Percentiles rank a stretch among this genome's conserved stretches.
These are phyloP conservation scores for Hycleus cichorii DNA, from an alignment of 1,140 invertebrate species.

Conservation along the genomic window DNA sequence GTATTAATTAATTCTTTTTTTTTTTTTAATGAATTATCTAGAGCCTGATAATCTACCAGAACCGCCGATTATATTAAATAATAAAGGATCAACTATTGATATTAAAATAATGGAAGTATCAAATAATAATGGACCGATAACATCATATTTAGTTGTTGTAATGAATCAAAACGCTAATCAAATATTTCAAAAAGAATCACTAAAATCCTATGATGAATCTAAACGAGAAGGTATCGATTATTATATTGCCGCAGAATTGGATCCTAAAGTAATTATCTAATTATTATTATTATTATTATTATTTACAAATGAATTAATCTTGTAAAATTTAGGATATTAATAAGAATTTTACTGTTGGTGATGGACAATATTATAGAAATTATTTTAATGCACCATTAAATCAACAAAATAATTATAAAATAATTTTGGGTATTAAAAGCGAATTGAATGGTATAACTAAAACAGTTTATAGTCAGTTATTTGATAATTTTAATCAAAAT, in stretches of 20 bases:
- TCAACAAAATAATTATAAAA: constrained; percentile 54
- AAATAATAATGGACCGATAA: constrained; percentile 69
- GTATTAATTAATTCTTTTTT: too few species aligned
- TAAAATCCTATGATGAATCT: constrained; percentile 53
- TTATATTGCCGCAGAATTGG: constrained; percentile 73
- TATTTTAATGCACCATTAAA: constrained; percentile 74
- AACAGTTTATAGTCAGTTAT: constrained; percentile 57
- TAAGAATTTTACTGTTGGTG: constrained; percentile 66
- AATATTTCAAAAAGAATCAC: constrained; percentile 50
- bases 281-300: constrained; percentile 4
- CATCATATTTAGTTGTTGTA: constrained; percentile 62
- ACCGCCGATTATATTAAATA: constrained; percentile 53
- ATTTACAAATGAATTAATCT: not conserved
- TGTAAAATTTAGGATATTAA: constrained; percentile 43
- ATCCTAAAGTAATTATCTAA: constrained; percentile 40
- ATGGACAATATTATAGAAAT: constrained; percentile 63
- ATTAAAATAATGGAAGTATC: constrained; percentile 53
- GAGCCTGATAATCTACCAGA: constrained; percentile 57
- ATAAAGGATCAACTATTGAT: constrained; percentile 49
- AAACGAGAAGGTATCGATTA: constrained; percentile 56
- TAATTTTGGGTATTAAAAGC: constrained; percentile 68
- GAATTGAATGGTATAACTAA: constrained; percentile 55
- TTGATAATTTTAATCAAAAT: constrained; percentile 23
- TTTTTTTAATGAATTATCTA: not conserved
- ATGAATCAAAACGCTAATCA: constrained; percentile 55